phyloP scores from a whole-genome alignment of 2,113 vertebrate genomes.

The Leucosticte australis region DNA sequence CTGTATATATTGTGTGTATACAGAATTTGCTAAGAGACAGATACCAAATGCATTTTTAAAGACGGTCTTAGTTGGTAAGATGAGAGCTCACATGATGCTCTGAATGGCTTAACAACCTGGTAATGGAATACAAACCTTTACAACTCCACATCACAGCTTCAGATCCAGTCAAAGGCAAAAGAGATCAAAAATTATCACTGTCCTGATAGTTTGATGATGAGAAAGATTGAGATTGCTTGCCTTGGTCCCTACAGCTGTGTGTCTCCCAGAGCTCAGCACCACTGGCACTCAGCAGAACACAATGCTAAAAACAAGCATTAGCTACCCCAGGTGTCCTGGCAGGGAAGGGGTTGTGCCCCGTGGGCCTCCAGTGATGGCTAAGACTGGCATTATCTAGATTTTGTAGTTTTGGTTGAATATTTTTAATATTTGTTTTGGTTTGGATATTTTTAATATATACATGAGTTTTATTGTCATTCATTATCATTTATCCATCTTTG shows the following conservation, averaged over 20 bases:
- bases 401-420: background rate
- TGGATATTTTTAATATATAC: background rate
- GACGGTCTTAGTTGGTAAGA: background rate
- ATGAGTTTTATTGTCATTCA: background rate
- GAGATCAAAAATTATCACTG: background rate
- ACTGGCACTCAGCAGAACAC: background rate
- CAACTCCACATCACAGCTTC: background rate
- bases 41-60: slow-evolving; percentile 46
- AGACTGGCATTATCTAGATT: background rate
- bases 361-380: rapidly evolving
- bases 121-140: background rate
- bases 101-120: background rate
- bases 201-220: background rate
- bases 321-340: background rate
- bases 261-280: background rate
- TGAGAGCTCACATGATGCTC: background rate
- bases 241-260: rapidly evolving
- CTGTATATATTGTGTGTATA: slow-evolving; percentile 48
- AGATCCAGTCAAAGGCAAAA: background rate
- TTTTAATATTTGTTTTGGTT: background rate
- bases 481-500: background rate
- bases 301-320: background rate
- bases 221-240: background rate
- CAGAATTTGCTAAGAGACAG: slow-evolving; percentile 53
- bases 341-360: background rate